A percentile compares a stretch with the other conserved stretches of the same genome.
These are phyloP conservation scores for Sanderia malayensis DNA, from an alignment of 30 jellyfish, hydroid and myxozoan species.

Conservation along the genomic window DNA sequence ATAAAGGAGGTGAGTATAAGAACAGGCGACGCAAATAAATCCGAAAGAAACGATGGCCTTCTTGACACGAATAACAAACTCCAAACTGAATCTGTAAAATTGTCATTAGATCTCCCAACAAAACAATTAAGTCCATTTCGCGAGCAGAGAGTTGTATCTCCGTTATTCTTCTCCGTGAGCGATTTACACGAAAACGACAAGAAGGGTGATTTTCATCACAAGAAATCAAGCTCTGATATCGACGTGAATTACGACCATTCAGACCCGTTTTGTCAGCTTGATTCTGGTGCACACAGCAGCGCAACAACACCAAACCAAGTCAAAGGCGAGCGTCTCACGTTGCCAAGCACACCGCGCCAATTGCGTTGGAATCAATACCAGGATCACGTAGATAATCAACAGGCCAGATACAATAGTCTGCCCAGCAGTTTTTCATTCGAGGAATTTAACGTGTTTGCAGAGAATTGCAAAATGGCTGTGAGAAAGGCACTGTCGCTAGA, in stretches of 20 bases:
- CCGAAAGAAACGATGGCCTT: not conserved
- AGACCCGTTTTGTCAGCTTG: slow-evolving; percentile 25
- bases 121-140: slow-evolving; percentile 41
- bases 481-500: slow-evolving; percentile 14
- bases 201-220: not conserved
- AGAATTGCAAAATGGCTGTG: slow-evolving; percentile 27
- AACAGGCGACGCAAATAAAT: too few relatives aligned
- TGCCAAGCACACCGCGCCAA: slow-evolving; percentile 41
- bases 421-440: slow-evolving; percentile 21
- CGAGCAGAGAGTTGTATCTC: slow-evolving; percentile 45
- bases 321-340: slow-evolving; percentile 2
- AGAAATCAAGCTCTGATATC: slow-evolving; percentile 22
- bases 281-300: not conserved
- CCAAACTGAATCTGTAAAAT: slow-evolving; percentile 26
- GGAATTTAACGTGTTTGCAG: slow-evolving; percentile 38
- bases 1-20: not conserved
- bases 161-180: slow-evolving; percentile 41
- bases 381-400: not conserved
- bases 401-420: slow-evolving; percentile 7
- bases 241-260: slow-evolving; percentile 6
- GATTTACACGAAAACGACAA: not conserved
- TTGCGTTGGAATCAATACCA: slow-evolving; percentile 16
- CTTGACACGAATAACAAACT: not conserved
- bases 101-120: slow-evolving; percentile 28
- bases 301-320: too few relatives aligned